Conservation (phyloP, 2,113 vertebrate genomes). For the Phalacrocorax brasilianus region DNA sequence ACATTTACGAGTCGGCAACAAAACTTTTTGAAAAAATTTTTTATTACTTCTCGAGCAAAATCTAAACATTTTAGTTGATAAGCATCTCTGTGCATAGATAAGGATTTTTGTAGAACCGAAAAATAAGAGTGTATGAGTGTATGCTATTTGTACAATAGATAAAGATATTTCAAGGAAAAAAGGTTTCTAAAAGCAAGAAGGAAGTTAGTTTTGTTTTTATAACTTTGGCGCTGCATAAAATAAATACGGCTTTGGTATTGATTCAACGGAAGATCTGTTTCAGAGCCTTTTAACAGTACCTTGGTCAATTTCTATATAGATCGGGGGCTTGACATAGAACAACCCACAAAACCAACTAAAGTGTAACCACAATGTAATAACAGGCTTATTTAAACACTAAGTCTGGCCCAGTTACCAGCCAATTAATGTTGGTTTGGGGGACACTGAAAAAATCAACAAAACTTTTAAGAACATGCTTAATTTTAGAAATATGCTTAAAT, state of each 20-base stretch:
- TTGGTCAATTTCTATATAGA: neutral
- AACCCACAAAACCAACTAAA: neutral
- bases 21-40: neutral
- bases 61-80: neutral
- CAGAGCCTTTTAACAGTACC: neutral
- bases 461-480: neutral
- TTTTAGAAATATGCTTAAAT: neutral
- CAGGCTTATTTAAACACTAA: neutral
- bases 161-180: neutral
- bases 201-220: neutral
- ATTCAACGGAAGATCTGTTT: neutral
- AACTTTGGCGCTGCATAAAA: neutral
- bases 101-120: neutral
- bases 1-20: neutral
- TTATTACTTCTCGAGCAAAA: neutral
- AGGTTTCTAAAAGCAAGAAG: neutral
- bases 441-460: neutral
- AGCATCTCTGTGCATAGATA: neutral
- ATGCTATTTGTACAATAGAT: neutral
- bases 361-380: neutral
- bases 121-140: neutral
- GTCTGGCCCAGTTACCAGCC: neutral
- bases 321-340: neutral
- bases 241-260: neutral
- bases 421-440: neutral